These are phyloP conservation scores for Hirundichthys speculiger DNA, from an alignment of 2,113 vertebrate genomes.

Conservation along the genomic window DNA sequence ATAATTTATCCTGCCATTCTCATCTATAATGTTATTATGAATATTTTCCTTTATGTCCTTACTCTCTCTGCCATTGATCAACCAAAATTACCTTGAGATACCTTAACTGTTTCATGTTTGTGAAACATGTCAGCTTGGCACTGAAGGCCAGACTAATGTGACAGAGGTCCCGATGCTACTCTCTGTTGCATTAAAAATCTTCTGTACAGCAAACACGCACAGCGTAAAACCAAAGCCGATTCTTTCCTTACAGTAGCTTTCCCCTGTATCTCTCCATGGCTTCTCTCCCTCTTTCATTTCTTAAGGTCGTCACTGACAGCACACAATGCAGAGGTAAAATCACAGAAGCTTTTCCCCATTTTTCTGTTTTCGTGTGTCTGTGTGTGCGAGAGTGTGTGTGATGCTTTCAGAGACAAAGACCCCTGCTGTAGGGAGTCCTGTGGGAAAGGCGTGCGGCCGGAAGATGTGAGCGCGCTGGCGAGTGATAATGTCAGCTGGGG, in stretches of 20 bases:
- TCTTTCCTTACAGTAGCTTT: conserved; percentile 27
- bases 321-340: conserved; percentile 68
- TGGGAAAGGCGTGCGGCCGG: conserved; percentile 81
- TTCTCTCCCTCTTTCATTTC: conserved; percentile 27
- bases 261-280: conserved; percentile 42
- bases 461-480: conserved; percentile 80
- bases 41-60: background rate
- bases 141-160: conserved; percentile 56
- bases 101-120: conserved; percentile 48
- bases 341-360: conserved; percentile 43
- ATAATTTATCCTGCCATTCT: background rate
- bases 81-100: conserved; percentile 31
- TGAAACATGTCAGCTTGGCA: conserved; percentile 60
- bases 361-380: conserved; percentile 25
- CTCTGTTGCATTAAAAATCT: conserved; percentile 40
- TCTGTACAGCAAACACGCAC: conserved; percentile 18
- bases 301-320: conserved; percentile 51
- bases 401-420: conserved; percentile 81
- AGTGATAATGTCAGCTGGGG: conserved; percentile 85
- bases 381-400: conserved; percentile 21
- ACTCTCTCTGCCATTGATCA: conserved; percentile 2
- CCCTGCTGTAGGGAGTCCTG: conserved; percentile 80
- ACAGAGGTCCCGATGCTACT: conserved; percentile 56
- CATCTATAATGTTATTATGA: background rate
- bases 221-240: conserved; percentile 35